Evolutionary conservation across 2,797 vertebrate genomes (phyloP), one percentile per base, ranked within the genome.

Genomic region (Periophthalmus magnuspinnatus): DNA sequence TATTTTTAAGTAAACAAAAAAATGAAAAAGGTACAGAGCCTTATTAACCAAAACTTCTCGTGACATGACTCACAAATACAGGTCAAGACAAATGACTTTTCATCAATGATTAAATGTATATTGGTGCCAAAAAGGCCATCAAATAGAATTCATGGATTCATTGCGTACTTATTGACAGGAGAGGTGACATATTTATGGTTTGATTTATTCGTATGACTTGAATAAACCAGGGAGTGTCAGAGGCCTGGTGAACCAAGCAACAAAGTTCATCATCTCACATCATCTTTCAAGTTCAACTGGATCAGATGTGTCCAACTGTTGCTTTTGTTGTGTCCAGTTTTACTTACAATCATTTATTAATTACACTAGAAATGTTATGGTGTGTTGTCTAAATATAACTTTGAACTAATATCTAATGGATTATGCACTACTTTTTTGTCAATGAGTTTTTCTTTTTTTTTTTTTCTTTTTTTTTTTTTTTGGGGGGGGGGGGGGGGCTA

Each of bases 201-300:
- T 55, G 33, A 33, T 70, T 14, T 55, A 55, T 54, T 56, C 36
- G 50, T 19, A 16, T 19, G 28, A 45, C 38, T 67, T 24, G 71
- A 76, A 58, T 71, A 60, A 83, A 66, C 47, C 7, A 24, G 34
- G 34, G 28, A 48, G 58, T 3, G 58, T 32, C 16, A 32, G 57
- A 32, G 7, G 57, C 22, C 57, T 59, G 58, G 7, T 33, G 17
- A 38, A 38, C 7, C 33, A 21, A n/a, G n/a, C n/a, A 11, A 21
- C 19, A 60, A 36, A 60, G 60, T 62, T 38, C 33, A 73, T 38
- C 36, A 58, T 32, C 22, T 67, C 17, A 13, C 65, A 48, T 65
- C 13, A 33, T 21, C 21, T 22, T 56, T 56, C 22, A 28, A 28
- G 22, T 24, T 24, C 2, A 16, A 0, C 5, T 45, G 13, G 38